These are phyloP conservation scores for Pterostichus niger DNA, from an alignment of 2,888 invertebrate genomes.

Conservation along the genomic window DNA sequence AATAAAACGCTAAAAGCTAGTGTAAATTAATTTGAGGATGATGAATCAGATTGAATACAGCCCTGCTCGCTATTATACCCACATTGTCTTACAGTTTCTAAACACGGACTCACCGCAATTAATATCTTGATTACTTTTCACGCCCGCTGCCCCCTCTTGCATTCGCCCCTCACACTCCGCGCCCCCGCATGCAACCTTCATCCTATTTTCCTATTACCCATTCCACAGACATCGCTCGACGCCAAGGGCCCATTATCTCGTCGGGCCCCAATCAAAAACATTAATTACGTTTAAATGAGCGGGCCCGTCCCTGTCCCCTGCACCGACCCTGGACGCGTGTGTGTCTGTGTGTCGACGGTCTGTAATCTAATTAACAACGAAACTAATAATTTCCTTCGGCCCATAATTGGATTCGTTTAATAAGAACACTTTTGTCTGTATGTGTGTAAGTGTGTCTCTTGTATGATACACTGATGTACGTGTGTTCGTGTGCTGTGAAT, in stretches of 20 bases:
- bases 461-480: slow-evolving; percentile 19
- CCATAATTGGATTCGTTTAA: slow-evolving; percentile 77
- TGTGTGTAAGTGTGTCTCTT: slow-evolving; percentile 45
- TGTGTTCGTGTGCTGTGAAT: slow-evolving; percentile 44
- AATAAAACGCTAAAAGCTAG: slow-evolving; percentile 28
- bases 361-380: slow-evolving; percentile 77
- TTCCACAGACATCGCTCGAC: slow-evolving; percentile 57
- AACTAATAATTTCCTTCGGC: slow-evolving; percentile 77
- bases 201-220: slow-evolving; percentile 66
- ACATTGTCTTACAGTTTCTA: slow-evolving; percentile 68
- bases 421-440: slow-evolving; percentile 61
- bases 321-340: slow-evolving; percentile 14
- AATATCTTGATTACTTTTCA: slow-evolving; percentile 71
- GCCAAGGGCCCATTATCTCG: slow-evolving; percentile 63
- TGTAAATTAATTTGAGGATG: slow-evolving; percentile 45
- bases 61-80: slow-evolving; percentile 45
- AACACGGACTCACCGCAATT: slow-evolving; percentile 69
- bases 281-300: slow-evolving; percentile 67
- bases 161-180: slow-evolving; percentile 30
- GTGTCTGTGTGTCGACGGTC: slow-evolving; percentile 57
- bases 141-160: slow-evolving; percentile 67
- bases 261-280: slow-evolving; percentile 66
- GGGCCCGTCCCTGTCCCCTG: slow-evolving; percentile 41
- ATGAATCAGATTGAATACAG: slow-evolving; percentile 51
- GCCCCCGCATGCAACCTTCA: slow-evolving; percentile 68